These are phyloP conservation scores for Styela plicata DNA, from an alignment of 23 tunicate species.

Conservation along the genomic window DNA sequence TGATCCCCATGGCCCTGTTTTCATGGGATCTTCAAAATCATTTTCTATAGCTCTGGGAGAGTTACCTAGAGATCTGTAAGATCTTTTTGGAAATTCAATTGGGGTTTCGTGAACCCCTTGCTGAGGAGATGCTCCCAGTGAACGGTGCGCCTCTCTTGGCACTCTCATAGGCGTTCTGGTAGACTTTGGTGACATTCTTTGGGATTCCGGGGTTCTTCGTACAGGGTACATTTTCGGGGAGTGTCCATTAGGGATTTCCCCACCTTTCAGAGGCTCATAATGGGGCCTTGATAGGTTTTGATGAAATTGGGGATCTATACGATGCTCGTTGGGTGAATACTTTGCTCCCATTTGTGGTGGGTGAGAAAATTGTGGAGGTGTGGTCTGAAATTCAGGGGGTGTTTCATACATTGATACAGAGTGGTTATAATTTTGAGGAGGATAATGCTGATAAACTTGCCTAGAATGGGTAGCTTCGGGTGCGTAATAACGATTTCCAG, in stretches of 20 bases:
- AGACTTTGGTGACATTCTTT: not conserved
- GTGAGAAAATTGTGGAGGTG: not conserved
- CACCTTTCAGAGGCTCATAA: not conserved
- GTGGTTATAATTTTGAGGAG: not conserved
- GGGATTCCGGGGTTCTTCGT: not conserved
- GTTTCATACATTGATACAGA: not conserved
- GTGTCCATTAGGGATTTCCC: not conserved
- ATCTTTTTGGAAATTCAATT: not conserved
- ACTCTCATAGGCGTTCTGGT: not conserved
- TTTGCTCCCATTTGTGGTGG: not conserved
- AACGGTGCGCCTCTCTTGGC: not conserved
- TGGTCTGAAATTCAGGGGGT: not conserved
- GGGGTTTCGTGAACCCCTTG: not conserved
- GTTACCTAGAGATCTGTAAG: not conserved
- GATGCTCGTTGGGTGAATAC: not conserved
- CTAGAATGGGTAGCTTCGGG: not conserved
- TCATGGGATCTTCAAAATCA: not conserved
- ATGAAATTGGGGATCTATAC: too few species aligned
- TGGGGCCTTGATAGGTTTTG: too few species aligned
- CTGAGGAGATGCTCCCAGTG: not conserved
- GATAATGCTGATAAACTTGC: not conserved
- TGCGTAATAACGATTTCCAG: not conserved
- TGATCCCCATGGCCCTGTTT: not conserved
- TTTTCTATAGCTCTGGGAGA: not conserved
- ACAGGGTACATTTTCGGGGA: not conserved